A percentile compares a stretch with the other conserved stretches of the same genome.
Conservation (phyloP, 2,113 vertebrate genomes). For the Tyto alba region DNA sequence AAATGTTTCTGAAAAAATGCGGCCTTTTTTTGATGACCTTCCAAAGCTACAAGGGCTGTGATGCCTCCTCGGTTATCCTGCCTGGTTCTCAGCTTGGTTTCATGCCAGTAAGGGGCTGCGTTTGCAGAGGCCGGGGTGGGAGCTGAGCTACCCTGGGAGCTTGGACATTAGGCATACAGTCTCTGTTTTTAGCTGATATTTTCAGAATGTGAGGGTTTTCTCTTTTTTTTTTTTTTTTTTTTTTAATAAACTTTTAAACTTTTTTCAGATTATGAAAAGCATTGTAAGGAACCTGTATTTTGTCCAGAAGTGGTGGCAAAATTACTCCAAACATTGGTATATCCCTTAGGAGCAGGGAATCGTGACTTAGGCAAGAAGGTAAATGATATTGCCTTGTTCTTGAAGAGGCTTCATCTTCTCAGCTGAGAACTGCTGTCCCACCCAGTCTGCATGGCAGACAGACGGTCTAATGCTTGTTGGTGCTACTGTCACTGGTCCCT, state of each 20-base stretch:
- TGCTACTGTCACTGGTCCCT: neutral
- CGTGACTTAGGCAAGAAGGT: neutral
- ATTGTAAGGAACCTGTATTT: neutral
- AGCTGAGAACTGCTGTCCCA: neutral
- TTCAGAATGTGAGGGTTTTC: neutral
- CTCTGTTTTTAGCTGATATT: neutral
- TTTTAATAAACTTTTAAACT: too few species aligned
- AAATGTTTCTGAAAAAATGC: neutral
- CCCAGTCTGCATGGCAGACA: neutral
- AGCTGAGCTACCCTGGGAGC: neutral
- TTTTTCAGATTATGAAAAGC: neutral
- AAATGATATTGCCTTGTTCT: neutral
- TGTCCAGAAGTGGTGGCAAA: neutral
- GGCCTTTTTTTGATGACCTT: neutral
- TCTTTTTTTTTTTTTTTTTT: too few species aligned
- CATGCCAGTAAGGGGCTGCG: rapidly evolving
- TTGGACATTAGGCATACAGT: neutral
- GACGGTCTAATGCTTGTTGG: neutral
- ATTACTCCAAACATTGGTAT: neutral
- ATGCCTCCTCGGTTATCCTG: neutral
- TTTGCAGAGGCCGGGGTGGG: neutral
- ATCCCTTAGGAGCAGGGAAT: neutral
- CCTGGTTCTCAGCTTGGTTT: neutral
- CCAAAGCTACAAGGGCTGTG: neutral
- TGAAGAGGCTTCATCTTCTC: neutral